Conservation (phyloP, 1,140 invertebrate species). For the Drosophila pachea region DNA sequence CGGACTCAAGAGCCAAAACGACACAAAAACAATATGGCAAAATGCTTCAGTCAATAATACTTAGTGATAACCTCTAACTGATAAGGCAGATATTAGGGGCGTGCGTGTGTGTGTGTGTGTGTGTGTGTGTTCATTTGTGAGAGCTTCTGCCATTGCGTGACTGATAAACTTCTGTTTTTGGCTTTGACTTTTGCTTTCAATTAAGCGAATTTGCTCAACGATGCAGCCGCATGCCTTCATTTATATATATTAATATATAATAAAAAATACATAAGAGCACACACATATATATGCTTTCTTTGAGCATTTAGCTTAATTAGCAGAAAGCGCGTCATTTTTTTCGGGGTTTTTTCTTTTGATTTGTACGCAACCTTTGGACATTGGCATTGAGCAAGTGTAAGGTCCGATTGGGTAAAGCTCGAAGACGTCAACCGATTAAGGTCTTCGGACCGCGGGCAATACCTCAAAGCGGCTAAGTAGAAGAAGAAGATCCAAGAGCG, state of each 20-base stretch:
- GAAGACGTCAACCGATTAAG: not conserved
- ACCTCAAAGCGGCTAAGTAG: not conserved
- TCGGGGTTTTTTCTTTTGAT: not conserved
- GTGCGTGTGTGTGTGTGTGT: conserved; percentile 13
- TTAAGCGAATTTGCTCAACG: conserved; percentile 50
- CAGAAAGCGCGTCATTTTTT: conserved; percentile 41
- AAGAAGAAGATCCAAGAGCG: not conserved
- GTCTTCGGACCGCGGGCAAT: not conserved
- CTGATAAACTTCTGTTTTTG: conserved; percentile 54
- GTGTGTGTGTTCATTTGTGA: conserved; percentile 17
- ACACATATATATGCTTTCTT: conserved; percentile 2
- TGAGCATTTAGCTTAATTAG: conserved; percentile 19
- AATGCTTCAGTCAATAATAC: conserved; percentile 17
- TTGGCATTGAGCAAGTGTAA: conserved; percentile 25
- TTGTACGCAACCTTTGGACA: conserved; percentile 27
- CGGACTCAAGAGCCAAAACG: not conserved
- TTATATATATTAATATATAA: not conserved
- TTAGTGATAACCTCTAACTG: conserved; percentile 50
- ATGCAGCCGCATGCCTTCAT: not conserved
- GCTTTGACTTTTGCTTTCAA: conserved; percentile 44
- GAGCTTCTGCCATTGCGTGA: conserved; percentile 53
- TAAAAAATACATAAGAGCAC: not conserved
- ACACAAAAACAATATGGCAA: conserved; percentile 9
- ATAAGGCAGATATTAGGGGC: conserved; percentile 33
- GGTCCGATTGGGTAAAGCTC: conserved; percentile 20